Evolutionary conservation across 2,113 vertebrate genomes (phyloP).

Genomic region (Podarcis cretensis): DNA sequence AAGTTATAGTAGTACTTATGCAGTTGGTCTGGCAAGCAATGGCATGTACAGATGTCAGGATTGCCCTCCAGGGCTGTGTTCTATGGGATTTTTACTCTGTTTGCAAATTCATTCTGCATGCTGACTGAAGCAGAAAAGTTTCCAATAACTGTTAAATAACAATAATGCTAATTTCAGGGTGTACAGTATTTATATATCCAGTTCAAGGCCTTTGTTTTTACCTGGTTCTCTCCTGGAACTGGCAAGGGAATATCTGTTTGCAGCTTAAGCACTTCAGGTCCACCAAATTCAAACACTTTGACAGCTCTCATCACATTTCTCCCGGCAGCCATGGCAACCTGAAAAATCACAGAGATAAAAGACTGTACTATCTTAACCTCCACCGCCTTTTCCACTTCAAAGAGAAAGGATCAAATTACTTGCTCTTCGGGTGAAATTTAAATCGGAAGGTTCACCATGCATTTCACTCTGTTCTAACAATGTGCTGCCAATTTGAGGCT

Average conservation of each 20-base stretch:
- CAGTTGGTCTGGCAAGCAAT: not conserved
- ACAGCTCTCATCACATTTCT: conserved; percentile 88
- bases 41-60: not conserved
- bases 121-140: not conserved
- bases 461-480: conserved; percentile 33
- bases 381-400: not conserved
- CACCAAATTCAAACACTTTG: conserved; percentile 89
- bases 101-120: not conserved
- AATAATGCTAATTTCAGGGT: not conserved
- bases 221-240: conserved; percentile 81
- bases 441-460: conserved; percentile 28
- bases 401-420: conserved; percentile 40
- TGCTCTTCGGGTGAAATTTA: conserved; percentile 39
- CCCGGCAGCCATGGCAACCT: conserved; percentile 75
- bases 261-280: conserved; percentile 86
- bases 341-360: conserved; percentile 24
- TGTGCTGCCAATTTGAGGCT: not conserved
- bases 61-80: not conserved
- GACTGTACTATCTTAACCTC: conserved; percentile 14
- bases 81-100: not conserved
- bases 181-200: not conserved
- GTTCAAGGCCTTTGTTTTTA: conserved; percentile 47
- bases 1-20: not conserved
- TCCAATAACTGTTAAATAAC: not conserved
- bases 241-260: conserved; percentile 79